Evolutionary conservation across 2,797 vertebrate species (phyloP), one percentile per base, ranked within the genome.

Genomic region (Smutsia temminckii): DNA sequence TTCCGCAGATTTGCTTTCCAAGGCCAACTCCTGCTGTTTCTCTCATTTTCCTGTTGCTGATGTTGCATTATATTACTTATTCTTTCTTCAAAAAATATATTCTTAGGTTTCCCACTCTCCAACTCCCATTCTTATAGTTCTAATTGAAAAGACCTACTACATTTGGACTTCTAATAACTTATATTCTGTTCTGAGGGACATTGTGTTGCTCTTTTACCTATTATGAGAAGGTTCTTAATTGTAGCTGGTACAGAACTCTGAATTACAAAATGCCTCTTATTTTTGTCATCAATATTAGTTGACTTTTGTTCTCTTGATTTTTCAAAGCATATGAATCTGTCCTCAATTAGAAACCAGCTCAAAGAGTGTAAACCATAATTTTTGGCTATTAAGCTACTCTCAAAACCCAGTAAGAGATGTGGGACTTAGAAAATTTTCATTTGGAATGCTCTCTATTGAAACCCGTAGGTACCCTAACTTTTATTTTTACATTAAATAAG

Each of bases 361-460:
- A 55, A 17, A 74, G 14, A 85, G 57, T 85, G 91, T 66, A 77
- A 61, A 69, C 32, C 49, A 49, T 92, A 79, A 89, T 77, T 79
- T 81, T 63, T 64, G 55, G 10, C 71, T 91, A 40, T 90, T 96
- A 46, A 87, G 51, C 49, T 89, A 79, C 53, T 94, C 83, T 93
- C 63, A 75, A 95, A 96, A 79, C 84, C 55, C 95, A 97, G 46
- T 92, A 92, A 86, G 59, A 85, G 10, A 79, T 66, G 68, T 93
- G 78, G 89, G 59, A 64, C 72, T 94, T 96, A 88, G 34, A 59
- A 79, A 93, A 75, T 40, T 78, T 87, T 72, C 93, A 32, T 87
- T 12, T 12, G 34, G 92, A 95, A 34, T 81, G 53, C 21, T 91
- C 10, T 81, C 34, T 1, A 51, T 16, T 83, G 64, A 93, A 95